Evolutionary conservation across 53 echinoderm and acorn worm genomes (phyloP).

Genomic region (Echinarachnius parma): DNA sequence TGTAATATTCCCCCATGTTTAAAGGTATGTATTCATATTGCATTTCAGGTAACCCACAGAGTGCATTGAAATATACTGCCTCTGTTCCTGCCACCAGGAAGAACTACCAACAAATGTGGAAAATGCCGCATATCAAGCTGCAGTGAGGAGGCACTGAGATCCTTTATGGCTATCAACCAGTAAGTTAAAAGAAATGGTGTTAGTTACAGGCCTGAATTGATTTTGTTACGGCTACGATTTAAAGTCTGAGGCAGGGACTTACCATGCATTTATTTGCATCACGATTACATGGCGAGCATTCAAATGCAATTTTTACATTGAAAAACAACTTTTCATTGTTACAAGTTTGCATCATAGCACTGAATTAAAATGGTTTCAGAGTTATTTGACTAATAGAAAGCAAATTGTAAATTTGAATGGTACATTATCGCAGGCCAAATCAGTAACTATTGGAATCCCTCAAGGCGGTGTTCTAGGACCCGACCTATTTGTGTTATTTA

Average conservation of each 20-base stretch:
- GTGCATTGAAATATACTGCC: slow-evolving; percentile 14
- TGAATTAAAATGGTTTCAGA: too few relatives aligned
- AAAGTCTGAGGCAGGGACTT: slow-evolving; percentile 1
- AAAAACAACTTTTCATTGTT: neutral
- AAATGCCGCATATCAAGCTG: slow-evolving; percentile 15
- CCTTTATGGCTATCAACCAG: neutral
- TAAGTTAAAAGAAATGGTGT: slow-evolving; percentile 6
- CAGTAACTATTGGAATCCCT: too few relatives aligned
- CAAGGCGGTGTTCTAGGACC: too few relatives aligned
- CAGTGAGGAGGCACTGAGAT: neutral
- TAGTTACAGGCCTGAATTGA: neutral
- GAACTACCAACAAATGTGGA: slow-evolving; percentile 6
- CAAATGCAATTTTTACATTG: neutral
- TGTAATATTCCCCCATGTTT: neutral
- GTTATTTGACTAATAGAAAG: too few relatives aligned
- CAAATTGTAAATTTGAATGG: too few relatives aligned
- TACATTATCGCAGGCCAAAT: too few relatives aligned
- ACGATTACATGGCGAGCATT: neutral
- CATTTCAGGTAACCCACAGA: slow-evolving; percentile 14
- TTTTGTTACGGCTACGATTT: slow-evolving; percentile 5
- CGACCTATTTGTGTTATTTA: too few relatives aligned
- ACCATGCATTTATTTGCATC: neutral
- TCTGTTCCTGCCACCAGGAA: slow-evolving; percentile 20
- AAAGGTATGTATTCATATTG: neutral
- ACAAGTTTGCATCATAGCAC: too few relatives aligned